phyloP scores from a whole-genome alignment of 2,888 invertebrate genomes.

The Boloria selene region DNA sequence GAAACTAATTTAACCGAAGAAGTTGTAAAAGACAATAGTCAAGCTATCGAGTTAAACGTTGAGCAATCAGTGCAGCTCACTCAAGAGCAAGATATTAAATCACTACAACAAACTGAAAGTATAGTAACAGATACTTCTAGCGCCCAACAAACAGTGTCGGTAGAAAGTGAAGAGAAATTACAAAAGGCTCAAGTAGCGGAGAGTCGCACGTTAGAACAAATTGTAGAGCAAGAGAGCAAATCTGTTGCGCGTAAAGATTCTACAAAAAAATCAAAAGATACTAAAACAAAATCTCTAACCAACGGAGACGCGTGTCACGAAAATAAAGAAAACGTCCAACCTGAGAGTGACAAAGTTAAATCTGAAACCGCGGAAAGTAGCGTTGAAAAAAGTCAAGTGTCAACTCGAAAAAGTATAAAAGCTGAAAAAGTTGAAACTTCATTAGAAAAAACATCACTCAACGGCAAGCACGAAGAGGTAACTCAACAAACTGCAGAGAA shows the following conservation, averaged over 20 bases:
- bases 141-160: background rate
- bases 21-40: conserved; percentile 4
- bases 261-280: conserved; percentile 15
- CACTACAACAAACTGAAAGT: background rate
- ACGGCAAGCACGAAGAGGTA: conserved; percentile 22
- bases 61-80: background rate
- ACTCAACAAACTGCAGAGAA: conserved; percentile 20
- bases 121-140: background rate
- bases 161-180: background rate
- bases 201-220: background rate
- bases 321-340: conserved; percentile 22
- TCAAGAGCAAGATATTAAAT: background rate
- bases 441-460: conserved; percentile 17
- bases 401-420: conserved; percentile 29
- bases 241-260: conserved; percentile 17
- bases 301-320: conserved; percentile 4
- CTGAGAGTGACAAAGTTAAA: conserved; percentile 2
- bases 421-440: conserved; percentile 26
- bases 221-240: background rate
- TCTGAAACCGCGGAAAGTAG: conserved; percentile 8
- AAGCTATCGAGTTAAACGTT: background rate
- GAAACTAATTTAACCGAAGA: background rate
- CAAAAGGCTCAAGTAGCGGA: conserved; percentile 1
- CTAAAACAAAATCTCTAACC: background rate
- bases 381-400: conserved; percentile 10